Evolutionary conservation across 1,140 invertebrate genomes (phyloP).

Genomic region (Scylla paramamosain): DNA sequence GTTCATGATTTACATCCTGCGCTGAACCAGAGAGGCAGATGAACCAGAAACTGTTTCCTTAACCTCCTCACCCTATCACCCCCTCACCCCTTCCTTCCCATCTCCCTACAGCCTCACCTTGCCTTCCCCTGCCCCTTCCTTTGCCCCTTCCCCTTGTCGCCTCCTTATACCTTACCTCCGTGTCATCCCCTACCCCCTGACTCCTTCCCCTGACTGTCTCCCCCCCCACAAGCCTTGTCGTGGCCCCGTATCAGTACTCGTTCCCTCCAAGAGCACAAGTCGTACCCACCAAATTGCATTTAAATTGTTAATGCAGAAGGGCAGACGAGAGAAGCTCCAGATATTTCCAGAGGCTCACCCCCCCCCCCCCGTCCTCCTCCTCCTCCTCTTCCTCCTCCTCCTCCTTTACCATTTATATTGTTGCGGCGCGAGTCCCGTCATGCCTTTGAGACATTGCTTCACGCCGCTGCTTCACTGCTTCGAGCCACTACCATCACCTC

Average conservation of each 20-base stretch:
- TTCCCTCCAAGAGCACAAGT: background rate
- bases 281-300: constrained; percentile 70
- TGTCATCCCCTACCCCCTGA: background rate
- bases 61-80: background rate
- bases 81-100: background rate
- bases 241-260: background rate
- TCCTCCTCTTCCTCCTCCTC: background rate
- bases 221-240: background rate
- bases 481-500: background rate
- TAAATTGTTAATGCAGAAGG: constrained; percentile 71
- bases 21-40: too few species aligned
- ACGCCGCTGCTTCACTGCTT: background rate
- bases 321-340: background rate
- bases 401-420: constrained; percentile 55
- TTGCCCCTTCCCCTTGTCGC: background rate
- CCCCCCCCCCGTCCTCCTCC: background rate
- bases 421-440: background rate
- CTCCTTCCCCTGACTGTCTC: background rate
- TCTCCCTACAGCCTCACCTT: background rate
- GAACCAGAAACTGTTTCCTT: background rate
- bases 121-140: background rate
- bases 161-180: background rate
- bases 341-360: background rate
- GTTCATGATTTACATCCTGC: background rate
- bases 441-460: background rate